Percentiles rank a stretch among this genome's conserved stretches.
Evolutionary conservation across 2,888 invertebrate genomes (phyloP).

Genomic region (Tricholauxania praeusta): DNA sequence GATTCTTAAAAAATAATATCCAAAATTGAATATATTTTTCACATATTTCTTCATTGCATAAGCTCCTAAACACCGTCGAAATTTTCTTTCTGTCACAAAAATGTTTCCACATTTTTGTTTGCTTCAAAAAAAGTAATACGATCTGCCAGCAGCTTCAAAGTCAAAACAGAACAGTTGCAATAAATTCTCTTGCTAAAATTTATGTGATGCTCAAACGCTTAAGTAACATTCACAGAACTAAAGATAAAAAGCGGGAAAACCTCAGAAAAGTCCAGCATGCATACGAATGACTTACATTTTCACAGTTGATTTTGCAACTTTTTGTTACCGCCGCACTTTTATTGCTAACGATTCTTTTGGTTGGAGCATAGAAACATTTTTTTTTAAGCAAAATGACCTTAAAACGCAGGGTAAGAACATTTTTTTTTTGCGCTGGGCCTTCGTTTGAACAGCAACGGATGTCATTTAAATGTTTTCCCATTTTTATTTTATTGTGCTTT

Average conservation of each 20-base stretch:
- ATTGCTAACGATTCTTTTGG: slow-evolving; percentile 2
- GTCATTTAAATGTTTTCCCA: slow-evolving; percentile 54
- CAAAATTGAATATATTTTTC: not conserved
- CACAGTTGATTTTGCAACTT: too few species aligned
- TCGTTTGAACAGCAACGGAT: slow-evolving; percentile 9
- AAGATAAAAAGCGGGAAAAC: too few species aligned
- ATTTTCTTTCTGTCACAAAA: too few species aligned
- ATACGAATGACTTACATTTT: too few species aligned
- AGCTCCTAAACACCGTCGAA: too few species aligned
- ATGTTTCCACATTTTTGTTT: too few species aligned
- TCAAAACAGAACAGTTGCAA: not conserved
- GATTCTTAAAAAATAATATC: too few species aligned
- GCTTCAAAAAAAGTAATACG: too few species aligned
- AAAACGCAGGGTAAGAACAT: not conserved
- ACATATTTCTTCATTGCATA: not conserved
- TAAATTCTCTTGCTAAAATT: not conserved
- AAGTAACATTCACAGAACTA: not conserved
- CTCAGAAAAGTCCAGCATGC: too few species aligned
- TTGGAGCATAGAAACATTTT: not conserved
- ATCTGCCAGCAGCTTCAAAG: too few species aligned
- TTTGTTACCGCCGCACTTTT: slow-evolving; percentile 2
- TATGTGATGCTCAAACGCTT: not conserved
- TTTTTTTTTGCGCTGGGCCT: not conserved
- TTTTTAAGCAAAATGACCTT: not conserved
- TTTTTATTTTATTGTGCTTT: slow-evolving; percentile 19